A percentile compares a stretch with the other conserved stretches of the same genome.
phyloP scores from a whole-genome alignment of 37 sponge, comb jelly and placozoan species.

The Aplysina aerophoba region DNA sequence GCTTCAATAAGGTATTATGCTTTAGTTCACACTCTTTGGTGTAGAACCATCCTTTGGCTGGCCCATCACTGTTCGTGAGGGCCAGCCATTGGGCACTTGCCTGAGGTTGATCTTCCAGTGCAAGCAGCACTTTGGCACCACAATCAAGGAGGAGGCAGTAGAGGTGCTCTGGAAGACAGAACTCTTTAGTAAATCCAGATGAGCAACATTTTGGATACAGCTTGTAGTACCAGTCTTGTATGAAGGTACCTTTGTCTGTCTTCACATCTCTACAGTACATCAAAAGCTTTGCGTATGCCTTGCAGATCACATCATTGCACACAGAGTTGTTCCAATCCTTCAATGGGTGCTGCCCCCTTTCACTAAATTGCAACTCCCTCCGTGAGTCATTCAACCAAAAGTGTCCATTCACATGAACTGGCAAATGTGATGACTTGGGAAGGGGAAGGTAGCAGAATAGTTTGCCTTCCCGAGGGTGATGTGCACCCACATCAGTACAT shows the following conservation, averaged over 20 bases:
- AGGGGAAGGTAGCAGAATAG: slow-evolving; percentile 72
- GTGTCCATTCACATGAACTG: slow-evolving; percentile 83
- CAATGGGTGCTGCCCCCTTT: neutral
- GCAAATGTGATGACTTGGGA: slow-evolving; percentile 41
- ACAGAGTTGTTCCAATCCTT: slow-evolving; percentile 51
- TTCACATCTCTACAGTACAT: slow-evolving; percentile 21
- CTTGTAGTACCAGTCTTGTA: slow-evolving; percentile 44
- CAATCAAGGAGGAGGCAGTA: neutral
- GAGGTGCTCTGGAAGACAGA: neutral
- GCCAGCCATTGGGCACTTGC: slow-evolving; percentile 3
- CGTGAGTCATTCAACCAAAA: slow-evolving; percentile 72
- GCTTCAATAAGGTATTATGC: neutral
- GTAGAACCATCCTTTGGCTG: slow-evolving; percentile 7
- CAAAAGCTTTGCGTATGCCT: slow-evolving; percentile 50
- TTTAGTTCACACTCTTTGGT: neutral
- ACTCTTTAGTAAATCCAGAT: neutral
- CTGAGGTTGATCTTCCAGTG: neutral
- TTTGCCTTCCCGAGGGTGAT: neutral
- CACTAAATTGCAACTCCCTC: slow-evolving; percentile 39
- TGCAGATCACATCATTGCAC: slow-evolving; percentile 19
- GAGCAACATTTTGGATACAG: slow-evolving; percentile 36
- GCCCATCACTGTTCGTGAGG: neutral
- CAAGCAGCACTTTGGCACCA: neutral
- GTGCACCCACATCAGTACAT: no score
- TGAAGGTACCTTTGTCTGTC: neutral